A percentile compares a stretch with the other conserved stretches of the same genome.
Evolutionary conservation across 2,797 vertebrate species (phyloP).

Genomic region (Lacerta agilis): DNA sequence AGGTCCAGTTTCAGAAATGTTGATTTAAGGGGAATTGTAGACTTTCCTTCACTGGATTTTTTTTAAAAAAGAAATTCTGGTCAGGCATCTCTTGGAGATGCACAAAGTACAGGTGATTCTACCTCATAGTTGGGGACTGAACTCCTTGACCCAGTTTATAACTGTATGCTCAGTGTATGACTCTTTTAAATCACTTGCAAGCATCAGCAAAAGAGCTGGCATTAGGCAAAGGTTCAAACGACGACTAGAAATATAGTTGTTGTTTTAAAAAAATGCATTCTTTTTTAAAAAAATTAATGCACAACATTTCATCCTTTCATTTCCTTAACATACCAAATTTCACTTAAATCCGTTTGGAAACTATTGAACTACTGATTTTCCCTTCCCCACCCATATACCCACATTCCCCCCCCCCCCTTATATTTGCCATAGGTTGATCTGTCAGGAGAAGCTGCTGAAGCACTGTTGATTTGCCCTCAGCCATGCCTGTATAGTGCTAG

Average conservation of each 20-base stretch:
- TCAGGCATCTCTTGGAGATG: not conserved
- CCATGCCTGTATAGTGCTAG: constrained; percentile 27
- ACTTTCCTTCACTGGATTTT: not conserved
- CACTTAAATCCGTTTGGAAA: constrained; percentile 34
- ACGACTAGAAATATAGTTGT: constrained; percentile 46
- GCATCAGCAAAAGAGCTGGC: constrained; percentile 23
- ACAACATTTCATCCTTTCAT: not conserved
- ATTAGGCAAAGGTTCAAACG: constrained; percentile 29
- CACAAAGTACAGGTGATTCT: not conserved
- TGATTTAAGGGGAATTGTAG: not conserved
- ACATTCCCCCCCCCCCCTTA: not conserved
- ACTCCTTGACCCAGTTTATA: not conserved
- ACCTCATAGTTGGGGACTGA: not conserved
- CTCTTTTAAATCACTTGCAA: not conserved
- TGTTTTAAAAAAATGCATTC: constrained; percentile 26
- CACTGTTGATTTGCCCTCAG: constrained; percentile 47
- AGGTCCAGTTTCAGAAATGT: not conserved
- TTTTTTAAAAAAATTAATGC: not conserved
- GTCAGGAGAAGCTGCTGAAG: constrained; percentile 40
- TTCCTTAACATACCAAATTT: constrained; percentile 28
- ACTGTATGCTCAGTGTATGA: constrained; percentile 7
- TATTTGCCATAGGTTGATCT: constrained; percentile 47
- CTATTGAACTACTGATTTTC: not conserved
- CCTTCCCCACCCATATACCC: not conserved
- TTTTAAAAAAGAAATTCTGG: not conserved